Conservation (phyloP, 2,113 vertebrate genomes). For the Nannospalax galili region DNA sequence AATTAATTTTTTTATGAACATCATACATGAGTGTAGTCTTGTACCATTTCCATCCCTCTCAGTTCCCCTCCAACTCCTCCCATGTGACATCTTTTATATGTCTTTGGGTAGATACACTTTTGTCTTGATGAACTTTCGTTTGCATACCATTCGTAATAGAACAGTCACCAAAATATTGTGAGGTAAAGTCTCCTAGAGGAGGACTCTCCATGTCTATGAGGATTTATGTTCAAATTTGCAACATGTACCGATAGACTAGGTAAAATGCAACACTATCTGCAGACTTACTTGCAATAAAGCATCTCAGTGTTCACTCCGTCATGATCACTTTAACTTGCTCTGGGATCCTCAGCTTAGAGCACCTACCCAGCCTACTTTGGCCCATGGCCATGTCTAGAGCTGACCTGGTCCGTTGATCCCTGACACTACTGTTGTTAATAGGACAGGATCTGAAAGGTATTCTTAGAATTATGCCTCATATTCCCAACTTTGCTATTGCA, state of each 20-base stretch:
- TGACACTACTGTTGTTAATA: background rate
- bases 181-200: background rate
- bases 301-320: background rate
- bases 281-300: background rate
- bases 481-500: background rate
- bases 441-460: background rate
- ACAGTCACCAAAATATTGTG: background rate
- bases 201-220: background rate
- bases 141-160: background rate
- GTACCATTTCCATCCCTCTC: background rate
- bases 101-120: conserved; percentile 27
- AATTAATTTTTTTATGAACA: too few relatives aligned
- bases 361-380: background rate
- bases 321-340: background rate
- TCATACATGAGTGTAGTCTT: background rate
- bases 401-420: background rate
- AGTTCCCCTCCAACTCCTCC: too few relatives aligned
- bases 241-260: background rate
- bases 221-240: conserved; percentile 40
- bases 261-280: background rate
- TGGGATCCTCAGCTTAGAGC: background rate
- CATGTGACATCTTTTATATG: background rate
- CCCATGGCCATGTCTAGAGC: background rate
- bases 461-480: background rate
- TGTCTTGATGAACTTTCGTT: background rate